phyloP scores from a whole-genome alignment of 2,888 invertebrate genomes.

The Adela reaumurella region DNA sequence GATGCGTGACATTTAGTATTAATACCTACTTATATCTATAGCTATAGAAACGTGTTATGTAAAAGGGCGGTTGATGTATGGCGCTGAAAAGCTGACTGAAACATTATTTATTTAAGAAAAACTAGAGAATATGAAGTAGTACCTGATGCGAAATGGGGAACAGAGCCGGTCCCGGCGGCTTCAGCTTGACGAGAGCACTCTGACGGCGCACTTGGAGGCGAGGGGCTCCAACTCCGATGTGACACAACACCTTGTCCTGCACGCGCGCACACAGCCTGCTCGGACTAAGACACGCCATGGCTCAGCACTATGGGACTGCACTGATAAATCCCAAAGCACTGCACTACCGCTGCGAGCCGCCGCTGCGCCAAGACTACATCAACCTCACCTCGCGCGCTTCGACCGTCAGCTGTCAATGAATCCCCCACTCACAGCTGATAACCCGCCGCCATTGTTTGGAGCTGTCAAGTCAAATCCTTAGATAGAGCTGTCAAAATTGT shows the following conservation, averaged over 20 bases:
- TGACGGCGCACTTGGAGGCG: constrained; percentile 57
- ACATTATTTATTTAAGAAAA: background rate
- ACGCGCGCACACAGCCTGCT: constrained; percentile 79
- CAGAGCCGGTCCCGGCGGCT: constrained; percentile 54
- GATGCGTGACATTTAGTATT: background rate
- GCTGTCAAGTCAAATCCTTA: too few species aligned
- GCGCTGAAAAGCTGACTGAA: background rate
- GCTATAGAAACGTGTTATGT: background rate
- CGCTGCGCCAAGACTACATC: constrained; percentile 4
- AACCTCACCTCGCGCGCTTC: constrained; percentile 10
- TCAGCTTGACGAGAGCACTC: constrained; percentile 66
- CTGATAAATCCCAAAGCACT: background rate
- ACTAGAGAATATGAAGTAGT: background rate
- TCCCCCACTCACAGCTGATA: constrained; percentile 44
- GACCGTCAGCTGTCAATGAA: constrained; percentile 9
- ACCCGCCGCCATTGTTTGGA: constrained; percentile 10
- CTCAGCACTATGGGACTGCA: background rate
- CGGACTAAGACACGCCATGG: constrained; percentile 82
- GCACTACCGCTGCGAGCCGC: background rate
- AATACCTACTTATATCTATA: background rate
- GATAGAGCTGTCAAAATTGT: background rate
- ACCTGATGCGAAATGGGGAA: constrained; percentile 34
- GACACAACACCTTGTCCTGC: constrained; percentile 75
- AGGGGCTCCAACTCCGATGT: constrained; percentile 62
- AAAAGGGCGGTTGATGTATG: background rate